Percentiles rank a stretch among this genome's conserved stretches.
phyloP scores from a whole-genome alignment of 2,888 invertebrate genomes.

The Oscheius onirici region DNA sequence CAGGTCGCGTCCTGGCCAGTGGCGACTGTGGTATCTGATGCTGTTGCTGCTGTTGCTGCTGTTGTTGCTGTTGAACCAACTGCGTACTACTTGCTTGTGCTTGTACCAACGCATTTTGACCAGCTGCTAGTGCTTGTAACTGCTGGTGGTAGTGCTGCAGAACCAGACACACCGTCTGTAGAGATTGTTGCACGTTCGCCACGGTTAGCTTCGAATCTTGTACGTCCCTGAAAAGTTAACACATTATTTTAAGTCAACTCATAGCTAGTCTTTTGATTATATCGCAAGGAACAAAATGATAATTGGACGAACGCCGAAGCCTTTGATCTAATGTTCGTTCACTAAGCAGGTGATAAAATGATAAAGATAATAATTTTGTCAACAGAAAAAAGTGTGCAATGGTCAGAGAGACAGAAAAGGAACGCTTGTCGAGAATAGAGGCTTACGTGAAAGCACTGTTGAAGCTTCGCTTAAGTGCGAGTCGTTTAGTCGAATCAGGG shows the following conservation, averaged over 20 bases:
- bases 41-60: too few relatives aligned
- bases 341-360: too few relatives aligned
- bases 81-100: not conserved
- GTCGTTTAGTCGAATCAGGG: slow-evolving; percentile 1
- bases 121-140: slow-evolving; percentile 17
- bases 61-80: not conserved
- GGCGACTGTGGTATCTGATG: slow-evolving; percentile 22
- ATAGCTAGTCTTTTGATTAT: too few relatives aligned
- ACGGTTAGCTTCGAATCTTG: slow-evolving; percentile 31
- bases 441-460: slow-evolving; percentile 30
- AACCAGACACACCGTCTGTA: slow-evolving; percentile 25
- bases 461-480: slow-evolving; percentile 7
- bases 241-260: not conserved
- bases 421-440: not conserved
- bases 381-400: not conserved
- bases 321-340: too few relatives aligned
- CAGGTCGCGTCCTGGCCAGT: slow-evolving; percentile 15
- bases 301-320: too few relatives aligned
- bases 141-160: slow-evolving; percentile 26
- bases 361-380: not conserved
- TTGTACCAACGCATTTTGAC: slow-evolving; percentile 16
- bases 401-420: not conserved
- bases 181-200: slow-evolving; percentile 28
- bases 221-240: slow-evolving; percentile 31
- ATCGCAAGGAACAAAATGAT: too few relatives aligned